Evolutionary conservation across 1,140 invertebrate species (phyloP).

Genomic region (Drosophila obscura): DNA sequence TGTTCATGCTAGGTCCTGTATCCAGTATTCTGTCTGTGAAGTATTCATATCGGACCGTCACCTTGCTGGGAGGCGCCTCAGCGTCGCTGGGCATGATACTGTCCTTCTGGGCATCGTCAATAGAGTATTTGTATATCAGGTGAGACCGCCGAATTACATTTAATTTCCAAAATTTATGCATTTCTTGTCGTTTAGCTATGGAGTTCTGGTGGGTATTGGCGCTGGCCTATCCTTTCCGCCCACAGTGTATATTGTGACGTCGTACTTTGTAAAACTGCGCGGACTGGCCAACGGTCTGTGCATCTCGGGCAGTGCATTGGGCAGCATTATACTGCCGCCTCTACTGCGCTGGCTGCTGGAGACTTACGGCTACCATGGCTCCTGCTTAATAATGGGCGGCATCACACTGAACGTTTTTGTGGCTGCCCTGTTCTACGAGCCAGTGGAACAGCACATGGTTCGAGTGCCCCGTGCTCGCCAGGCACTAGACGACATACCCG

Average conservation of each 20-base stretch:
- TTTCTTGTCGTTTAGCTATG: conserved; percentile 86
- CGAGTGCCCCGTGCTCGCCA: conserved; percentile 84
- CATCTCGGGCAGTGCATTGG: conserved; percentile 94
- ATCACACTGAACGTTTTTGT: conserved; percentile 93
- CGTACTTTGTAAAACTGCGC: conserved; percentile 92
- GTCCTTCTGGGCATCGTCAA: conserved; percentile 91
- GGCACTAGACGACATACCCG: conserved; percentile 73
- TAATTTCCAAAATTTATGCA: background rate
- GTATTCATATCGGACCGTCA: conserved; percentile 95
- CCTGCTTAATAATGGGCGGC: conserved; percentile 92
- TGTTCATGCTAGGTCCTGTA: conserved; percentile 88
- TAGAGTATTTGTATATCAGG: conserved; percentile 91
- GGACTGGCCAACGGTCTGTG: conserved; percentile 95
- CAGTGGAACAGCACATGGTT: conserved; percentile 91
- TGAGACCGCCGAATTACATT: conserved; percentile 65
- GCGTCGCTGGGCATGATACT: conserved; percentile 93
- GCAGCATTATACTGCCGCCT: conserved; percentile 91
- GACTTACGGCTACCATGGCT: conserved; percentile 90
- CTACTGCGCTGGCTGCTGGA: conserved; percentile 88
- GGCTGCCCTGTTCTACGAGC: conserved; percentile 92
- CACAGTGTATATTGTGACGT: conserved; percentile 95
- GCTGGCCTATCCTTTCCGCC: conserved; percentile 93
- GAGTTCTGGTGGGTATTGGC: conserved; percentile 91
- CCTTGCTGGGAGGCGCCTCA: conserved; percentile 92
- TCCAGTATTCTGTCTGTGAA: conserved; percentile 95